A percentile compares a stretch with the other conserved stretches of the same genome.
Conservation (phyloP, 2,797 vertebrate species). For the Crocodylus rhombifer region DNA sequence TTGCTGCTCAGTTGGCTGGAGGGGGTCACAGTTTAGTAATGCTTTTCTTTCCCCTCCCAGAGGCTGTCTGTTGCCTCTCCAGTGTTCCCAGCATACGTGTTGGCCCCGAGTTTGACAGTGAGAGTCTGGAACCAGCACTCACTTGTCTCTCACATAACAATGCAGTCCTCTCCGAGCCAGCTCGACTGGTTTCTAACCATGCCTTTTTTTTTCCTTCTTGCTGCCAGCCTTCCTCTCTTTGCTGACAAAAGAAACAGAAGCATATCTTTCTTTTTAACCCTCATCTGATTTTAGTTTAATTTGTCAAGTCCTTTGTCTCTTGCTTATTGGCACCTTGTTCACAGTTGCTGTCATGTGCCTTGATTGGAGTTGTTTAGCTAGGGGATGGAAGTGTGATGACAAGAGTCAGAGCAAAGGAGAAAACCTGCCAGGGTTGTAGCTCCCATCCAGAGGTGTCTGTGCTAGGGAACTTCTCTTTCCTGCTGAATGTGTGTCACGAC, state of each 20-base stretch:
- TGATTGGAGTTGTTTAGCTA: background rate
- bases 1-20: background rate
- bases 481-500: background rate
- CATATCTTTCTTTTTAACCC: background rate
- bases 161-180: background rate
- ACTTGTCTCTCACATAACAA: background rate
- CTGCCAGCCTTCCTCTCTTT: background rate
- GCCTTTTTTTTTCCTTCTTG: background rate
- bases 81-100: background rate
- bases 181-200: background rate
- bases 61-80: background rate
- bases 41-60: background rate
- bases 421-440: too few species aligned
- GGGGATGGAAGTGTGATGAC: background rate
- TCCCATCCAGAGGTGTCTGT: too few species aligned
- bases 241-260: background rate
- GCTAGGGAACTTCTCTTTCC: background rate
- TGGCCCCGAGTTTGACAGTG: background rate
- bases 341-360: background rate
- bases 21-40: background rate
- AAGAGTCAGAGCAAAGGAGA: background rate
- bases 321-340: background rate
- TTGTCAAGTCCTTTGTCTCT: background rate
- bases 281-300: background rate
- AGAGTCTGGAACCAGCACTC: background rate